A percentile compares a stretch with the other conserved stretches of the same genome.
Evolutionary conservation across 2,888 invertebrate genomes (phyloP).

Genomic region (Entomobrya proxima): DNA sequence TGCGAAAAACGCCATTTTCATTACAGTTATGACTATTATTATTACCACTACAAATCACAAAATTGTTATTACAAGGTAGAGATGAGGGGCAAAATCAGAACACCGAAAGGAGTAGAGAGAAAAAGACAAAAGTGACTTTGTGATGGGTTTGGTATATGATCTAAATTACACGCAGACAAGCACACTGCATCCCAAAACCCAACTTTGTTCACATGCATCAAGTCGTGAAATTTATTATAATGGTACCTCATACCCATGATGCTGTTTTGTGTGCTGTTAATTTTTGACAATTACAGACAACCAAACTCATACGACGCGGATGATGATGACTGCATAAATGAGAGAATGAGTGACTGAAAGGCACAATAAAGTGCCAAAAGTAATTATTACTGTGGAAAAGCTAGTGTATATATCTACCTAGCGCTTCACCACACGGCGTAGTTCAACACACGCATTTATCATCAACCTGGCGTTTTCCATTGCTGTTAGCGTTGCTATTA

Average conservation of each 20-base stretch:
- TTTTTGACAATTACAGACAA: constrained; percentile 42
- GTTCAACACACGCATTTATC: background rate
- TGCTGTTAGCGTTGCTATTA: constrained; percentile 42
- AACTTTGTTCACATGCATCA: background rate
- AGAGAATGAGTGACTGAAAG: constrained; percentile 59
- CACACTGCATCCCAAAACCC: background rate
- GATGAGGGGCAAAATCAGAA: background rate
- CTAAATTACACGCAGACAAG: too few relatives aligned
- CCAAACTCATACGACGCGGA: background rate
- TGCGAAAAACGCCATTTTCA: constrained; percentile 33
- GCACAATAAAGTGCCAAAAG: constrained; percentile 62
- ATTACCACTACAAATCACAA: constrained; percentile 57
- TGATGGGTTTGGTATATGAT: background rate
- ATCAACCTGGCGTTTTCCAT: background rate
- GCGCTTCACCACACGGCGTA: background rate
- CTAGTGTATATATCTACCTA: background rate
- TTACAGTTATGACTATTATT: constrained; percentile 55
- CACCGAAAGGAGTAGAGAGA: background rate
- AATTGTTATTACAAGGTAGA: constrained; percentile 31
- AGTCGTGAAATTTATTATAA: constrained; percentile 5
- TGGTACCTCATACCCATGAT: background rate
- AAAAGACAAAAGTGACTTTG: background rate
- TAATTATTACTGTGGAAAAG: constrained; percentile 53
- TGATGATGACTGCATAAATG: constrained; percentile 57
- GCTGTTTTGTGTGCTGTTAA: background rate